phyloP scores from a whole-genome alignment of 2,888 invertebrate genomes.

The Hirudinaria manillensis region DNA sequence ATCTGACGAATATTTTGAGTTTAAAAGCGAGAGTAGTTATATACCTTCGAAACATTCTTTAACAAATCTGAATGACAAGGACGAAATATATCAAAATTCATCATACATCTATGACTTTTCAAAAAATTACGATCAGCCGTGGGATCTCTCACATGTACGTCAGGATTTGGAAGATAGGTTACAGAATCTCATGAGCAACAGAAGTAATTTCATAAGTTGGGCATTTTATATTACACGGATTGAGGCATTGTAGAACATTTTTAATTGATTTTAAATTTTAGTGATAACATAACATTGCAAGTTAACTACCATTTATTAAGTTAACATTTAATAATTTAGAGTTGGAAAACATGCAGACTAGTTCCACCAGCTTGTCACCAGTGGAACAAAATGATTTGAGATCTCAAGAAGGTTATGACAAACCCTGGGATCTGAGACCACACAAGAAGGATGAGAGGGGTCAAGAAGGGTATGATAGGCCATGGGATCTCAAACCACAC shows the following conservation, averaged over 20 bases:
- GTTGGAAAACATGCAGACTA: slow-evolving; percentile 1
- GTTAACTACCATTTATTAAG: no score
- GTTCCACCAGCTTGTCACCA: not conserved
- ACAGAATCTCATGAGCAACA: slow-evolving; percentile 32
- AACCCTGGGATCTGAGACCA: slow-evolving; percentile 41
- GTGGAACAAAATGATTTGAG: slow-evolving; percentile 33
- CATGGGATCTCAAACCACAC: slow-evolving; percentile 41
- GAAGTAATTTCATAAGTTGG: not conserved
- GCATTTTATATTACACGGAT: not conserved
- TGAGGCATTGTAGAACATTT: no score
- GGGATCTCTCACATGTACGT: slow-evolving; percentile 43
- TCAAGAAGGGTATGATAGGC: slow-evolving; percentile 39
- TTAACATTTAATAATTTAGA: no score
- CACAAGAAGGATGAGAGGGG: slow-evolving; percentile 38
- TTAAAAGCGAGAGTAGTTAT: no score
- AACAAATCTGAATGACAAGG: no score
- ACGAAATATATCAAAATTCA: no score
- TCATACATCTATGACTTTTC: no score
- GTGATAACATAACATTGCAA: no score
- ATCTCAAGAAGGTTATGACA: slow-evolving; percentile 41
- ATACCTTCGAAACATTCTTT: no score
- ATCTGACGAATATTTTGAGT: no score
- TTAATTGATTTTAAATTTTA: not conserved
- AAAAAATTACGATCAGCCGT: slow-evolving; percentile 41
- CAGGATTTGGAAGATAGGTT: slow-evolving; percentile 46